Base-by-base conservation (phyloP, 2,797 vertebrate species). In the Poecilia velifera region DNA sequence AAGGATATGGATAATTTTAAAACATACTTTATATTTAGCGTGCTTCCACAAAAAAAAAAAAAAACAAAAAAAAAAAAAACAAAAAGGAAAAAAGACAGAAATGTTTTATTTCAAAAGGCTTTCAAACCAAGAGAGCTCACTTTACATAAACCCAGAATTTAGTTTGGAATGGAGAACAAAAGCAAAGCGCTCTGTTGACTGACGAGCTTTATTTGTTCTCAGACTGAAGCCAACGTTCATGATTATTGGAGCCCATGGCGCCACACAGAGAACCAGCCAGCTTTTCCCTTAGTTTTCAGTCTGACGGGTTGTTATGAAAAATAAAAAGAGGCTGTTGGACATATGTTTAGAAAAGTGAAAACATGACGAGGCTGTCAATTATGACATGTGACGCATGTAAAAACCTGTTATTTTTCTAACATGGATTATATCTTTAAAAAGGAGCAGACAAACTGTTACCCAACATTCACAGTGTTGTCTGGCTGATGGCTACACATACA, bases 391-490 rank as follows among this genome's bases (percentile, higher is more conserved):
- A 2, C 13, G 3, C 55, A 46, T n/a, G 1, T 34, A 18, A 39
- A 39, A 55, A 41, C 10, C 3, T 49, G 49, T 22, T 45, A 18
- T 41, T 9, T 53, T 74, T 55, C 2, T 20, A 57, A 10, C n/a
- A 55, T 46, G 25, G n/a, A 45, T 64, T 14, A 8, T 3, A 46
- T 62, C 47, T 0, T 18, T 31, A 0, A 43, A 28, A 64, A 20
- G 22, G 9, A 46, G 72, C 55, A 77, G 71, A 81, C 70, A 78
- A 72, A 20, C 73, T 68, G 77, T 76, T 86, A 74, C 62, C 66
- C 46, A 59, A 39, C 75, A 76, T 83, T 34, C 39, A 72, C 68
- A 76, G 39, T 73, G 79, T 74, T 75, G 71, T 84, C 80, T 84
- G 72, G 75, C 62, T 76, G 51, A 74, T n/a, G 43, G 25, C 51